Evolutionary conservation across 2,888 invertebrate genomes (phyloP).

Genomic region (Lathronympha strigana): DNA sequence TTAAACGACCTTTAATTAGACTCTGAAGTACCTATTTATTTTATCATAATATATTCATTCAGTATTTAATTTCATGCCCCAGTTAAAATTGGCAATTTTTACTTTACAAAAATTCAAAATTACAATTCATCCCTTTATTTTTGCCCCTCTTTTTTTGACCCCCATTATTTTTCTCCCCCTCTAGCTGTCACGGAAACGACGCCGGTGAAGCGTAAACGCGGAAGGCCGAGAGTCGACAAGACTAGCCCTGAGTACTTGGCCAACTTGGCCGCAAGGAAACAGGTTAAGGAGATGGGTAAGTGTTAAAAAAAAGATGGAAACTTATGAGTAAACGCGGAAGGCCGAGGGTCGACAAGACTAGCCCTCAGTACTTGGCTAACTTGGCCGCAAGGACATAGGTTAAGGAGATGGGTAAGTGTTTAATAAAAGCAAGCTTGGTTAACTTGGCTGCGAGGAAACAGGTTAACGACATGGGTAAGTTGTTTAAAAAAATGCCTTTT

Average conservation of each 20-base stretch:
- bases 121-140: not conserved
- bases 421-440: too few relatives aligned
- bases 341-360: slow-evolving; percentile 75
- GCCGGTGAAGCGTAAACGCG: slow-evolving; percentile 65
- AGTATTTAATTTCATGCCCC: not conserved
- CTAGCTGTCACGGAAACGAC: slow-evolving; percentile 55
- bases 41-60: not conserved
- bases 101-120: not conserved
- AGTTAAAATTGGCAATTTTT: not conserved
- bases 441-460: slow-evolving; percentile 73
- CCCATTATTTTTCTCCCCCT: slow-evolving; percentile 9
- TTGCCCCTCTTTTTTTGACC: slow-evolving; percentile 7
- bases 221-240: slow-evolving; percentile 74
- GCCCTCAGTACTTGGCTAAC: slow-evolving; percentile 74
- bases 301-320: slow-evolving; percentile 19
- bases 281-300: slow-evolving; percentile 72
- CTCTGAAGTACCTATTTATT: too few relatives aligned
- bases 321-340: slow-evolving; percentile 65
- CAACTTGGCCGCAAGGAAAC: slow-evolving; percentile 72
- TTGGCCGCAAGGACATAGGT: too few relatives aligned
- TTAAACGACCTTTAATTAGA: too few relatives aligned
- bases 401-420: too few relatives aligned
- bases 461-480: slow-evolving; percentile 71
- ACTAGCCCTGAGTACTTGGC: slow-evolving; percentile 76
- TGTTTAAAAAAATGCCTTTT: slow-evolving; percentile 33